These are phyloP conservation scores for Vanessa cardui DNA, from an alignment of 2,888 invertebrate genomes.

Conservation along the genomic window DNA sequence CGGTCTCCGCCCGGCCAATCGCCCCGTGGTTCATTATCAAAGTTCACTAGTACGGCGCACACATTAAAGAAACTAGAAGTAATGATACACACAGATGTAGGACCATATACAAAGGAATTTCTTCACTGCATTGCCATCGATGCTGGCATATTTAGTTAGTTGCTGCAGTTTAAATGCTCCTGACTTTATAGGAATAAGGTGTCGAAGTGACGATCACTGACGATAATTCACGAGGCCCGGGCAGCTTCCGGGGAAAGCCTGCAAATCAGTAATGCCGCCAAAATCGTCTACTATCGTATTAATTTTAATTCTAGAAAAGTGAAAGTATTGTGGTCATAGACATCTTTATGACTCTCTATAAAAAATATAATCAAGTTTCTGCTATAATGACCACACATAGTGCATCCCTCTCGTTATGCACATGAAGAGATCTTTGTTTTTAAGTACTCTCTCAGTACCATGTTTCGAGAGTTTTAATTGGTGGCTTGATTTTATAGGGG, in stretches of 20 bases:
- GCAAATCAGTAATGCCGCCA: conserved; percentile 59
- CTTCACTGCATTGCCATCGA: conserved; percentile 39
- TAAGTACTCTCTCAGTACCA: conserved; percentile 13
- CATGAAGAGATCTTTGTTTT: conserved; percentile 32
- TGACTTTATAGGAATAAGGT: conserved; percentile 53
- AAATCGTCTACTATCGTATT: conserved; percentile 1
- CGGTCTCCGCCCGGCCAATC: conserved; percentile 61
- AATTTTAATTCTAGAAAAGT: conserved; percentile 21
- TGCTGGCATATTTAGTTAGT: conserved; percentile 33
- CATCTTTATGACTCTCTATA: conserved; percentile 1
- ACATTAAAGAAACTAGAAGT: conserved; percentile 48
- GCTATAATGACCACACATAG: conserved; percentile 20
- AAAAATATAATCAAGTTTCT: conserved; percentile 11
- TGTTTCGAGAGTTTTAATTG: conserved; percentile 3
- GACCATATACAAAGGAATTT: conserved; percentile 51
- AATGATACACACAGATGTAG: conserved; percentile 44
- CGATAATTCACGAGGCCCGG: conserved; percentile 67
- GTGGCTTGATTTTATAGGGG: too few relatives aligned
- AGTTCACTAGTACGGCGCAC: conserved; percentile 79
- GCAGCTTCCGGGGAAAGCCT: conserved; percentile 71
- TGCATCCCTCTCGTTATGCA: conserved; percentile 17
- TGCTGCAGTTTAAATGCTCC: conserved; percentile 53
- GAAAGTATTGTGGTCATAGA: conserved; percentile 11
- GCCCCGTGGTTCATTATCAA: conserved; percentile 80
- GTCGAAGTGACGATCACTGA: conserved; percentile 61